Conservation (phyloP, 2,888 invertebrate genomes). For the Dryadula phaetusa region DNA sequence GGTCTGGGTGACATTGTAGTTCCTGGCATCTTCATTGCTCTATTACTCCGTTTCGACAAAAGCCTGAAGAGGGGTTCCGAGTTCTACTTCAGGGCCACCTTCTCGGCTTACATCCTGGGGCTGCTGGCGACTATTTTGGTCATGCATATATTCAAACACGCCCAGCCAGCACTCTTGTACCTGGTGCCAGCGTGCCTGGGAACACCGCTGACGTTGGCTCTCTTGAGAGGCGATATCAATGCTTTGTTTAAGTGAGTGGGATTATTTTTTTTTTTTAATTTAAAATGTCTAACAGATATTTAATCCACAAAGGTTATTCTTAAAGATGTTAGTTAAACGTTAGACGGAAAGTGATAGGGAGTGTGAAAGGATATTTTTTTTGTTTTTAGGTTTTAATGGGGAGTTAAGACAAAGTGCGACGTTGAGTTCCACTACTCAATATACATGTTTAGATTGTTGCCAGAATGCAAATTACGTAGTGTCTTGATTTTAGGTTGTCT, state of each 20-base stretch:
- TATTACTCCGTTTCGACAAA: conserved; percentile 97
- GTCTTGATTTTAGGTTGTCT: too few relatives aligned
- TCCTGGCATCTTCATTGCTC: conserved; percentile 99
- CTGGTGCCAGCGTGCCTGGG: conserved; percentile 98
- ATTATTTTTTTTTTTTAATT: background rate
- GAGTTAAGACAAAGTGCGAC: too few relatives aligned
- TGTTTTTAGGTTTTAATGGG: too few relatives aligned
- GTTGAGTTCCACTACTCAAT: too few relatives aligned
- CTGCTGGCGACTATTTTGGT: conserved; percentile 97
- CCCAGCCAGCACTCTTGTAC: conserved; percentile 98
- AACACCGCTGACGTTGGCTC: conserved; percentile 94
- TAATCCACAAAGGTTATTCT: too few relatives aligned
- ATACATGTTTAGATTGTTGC: too few relatives aligned
- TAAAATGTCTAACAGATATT: too few relatives aligned
- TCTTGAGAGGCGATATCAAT: conserved; percentile 95
- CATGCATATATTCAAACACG: conserved; percentile 99
- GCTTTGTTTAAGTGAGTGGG: conserved; percentile 93
- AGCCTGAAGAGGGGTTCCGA: conserved; percentile 92
- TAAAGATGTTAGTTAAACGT: too few relatives aligned
- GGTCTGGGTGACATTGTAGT: conserved; percentile 99
- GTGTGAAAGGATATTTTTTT: too few relatives aligned
- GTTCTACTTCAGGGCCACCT: conserved; percentile 87
- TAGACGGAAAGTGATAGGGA: too few relatives aligned
- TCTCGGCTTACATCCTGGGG: conserved; percentile 96
- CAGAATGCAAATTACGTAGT: too few relatives aligned